phyloP scores from a whole-genome alignment of 2,113 vertebrate genomes.

The Oceanites oceanicus region DNA sequence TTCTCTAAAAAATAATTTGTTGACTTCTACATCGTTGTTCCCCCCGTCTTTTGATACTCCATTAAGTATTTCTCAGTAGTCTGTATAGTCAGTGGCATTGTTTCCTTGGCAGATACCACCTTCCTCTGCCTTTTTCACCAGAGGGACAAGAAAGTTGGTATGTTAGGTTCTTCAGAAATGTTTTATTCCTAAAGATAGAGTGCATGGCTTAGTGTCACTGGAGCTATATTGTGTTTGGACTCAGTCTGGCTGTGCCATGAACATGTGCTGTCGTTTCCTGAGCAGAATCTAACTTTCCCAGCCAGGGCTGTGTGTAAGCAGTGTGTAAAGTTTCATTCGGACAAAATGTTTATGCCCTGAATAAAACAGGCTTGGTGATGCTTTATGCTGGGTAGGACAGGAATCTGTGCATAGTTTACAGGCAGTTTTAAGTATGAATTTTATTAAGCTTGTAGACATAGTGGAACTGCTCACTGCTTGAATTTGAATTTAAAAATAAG shows the following conservation, averaged over 20 bases:
- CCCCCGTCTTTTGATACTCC: background rate
- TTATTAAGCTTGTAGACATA: background rate
- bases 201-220: background rate
- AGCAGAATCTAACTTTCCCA: background rate
- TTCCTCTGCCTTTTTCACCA: background rate
- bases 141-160: background rate
- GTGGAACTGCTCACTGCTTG: background rate
- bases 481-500: background rate
- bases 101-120: background rate
- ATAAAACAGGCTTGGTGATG: background rate
- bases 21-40: background rate
- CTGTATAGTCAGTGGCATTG: background rate
- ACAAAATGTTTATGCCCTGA: slow-evolving; percentile 19
- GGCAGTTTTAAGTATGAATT: background rate
- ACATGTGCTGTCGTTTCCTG: background rate
- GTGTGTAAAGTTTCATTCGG: background rate
- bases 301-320: background rate
- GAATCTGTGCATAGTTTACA: background rate
- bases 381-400: background rate
- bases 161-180: background rate
- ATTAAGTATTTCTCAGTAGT: background rate
- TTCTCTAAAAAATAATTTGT: background rate
- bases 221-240: background rate
- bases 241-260: background rate
- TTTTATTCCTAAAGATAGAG: background rate